A percentile compares a stretch with the other conserved stretches of the same genome.
Evolutionary conservation across 92 coral and sea anemone genomes (phyloP).

Genomic region (Epizoanthus stellaris): DNA sequence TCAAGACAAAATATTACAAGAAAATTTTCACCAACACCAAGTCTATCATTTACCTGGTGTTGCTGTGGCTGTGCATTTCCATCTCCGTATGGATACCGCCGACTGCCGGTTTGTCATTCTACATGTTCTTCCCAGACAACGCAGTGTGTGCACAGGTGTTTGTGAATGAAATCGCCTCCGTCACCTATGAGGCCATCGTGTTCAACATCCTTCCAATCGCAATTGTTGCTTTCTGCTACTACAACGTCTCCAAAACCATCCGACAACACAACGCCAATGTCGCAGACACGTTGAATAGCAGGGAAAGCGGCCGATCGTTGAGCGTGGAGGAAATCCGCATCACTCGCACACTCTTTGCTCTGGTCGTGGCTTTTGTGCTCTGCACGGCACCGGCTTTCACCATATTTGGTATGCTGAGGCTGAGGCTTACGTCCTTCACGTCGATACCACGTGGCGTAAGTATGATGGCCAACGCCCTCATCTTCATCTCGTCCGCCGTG

Average conservation of each 20-base stretch:
- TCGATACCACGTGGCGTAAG: constrained; percentile 46
- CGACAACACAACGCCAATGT: constrained; percentile 24
- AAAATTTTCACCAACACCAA: constrained; percentile 22
- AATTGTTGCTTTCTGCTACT: constrained; percentile 35
- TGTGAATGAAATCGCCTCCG: constrained; percentile 30
- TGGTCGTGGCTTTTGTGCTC: constrained; percentile 39
- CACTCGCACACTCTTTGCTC: constrained; percentile 37
- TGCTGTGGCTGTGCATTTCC: constrained; percentile 26
- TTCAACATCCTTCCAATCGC: constrained; percentile 37
- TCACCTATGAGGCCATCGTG: constrained; percentile 34
- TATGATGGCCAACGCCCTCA: constrained; percentile 42
- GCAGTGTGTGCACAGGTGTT: constrained; percentile 39
- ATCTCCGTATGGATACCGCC: constrained; percentile 32
- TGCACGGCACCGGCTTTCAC: constrained; percentile 43
- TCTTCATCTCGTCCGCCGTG: constrained; percentile 36
- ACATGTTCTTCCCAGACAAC: constrained; percentile 37
- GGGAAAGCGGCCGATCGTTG: constrained; percentile 19
- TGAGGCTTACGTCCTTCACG: constrained; percentile 27
- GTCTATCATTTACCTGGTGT: constrained; percentile 15
- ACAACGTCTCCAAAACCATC: constrained; percentile 42
- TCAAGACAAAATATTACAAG: constrained; percentile 33
- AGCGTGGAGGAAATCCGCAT: constrained; percentile 37
- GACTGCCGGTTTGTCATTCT: constrained; percentile 14
- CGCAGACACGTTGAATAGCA: neutral
- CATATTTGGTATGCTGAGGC: constrained; percentile 37